These are phyloP conservation scores for Genyomyrus donnyi DNA, from an alignment of 2,113 vertebrate genomes.

Conservation along the genomic window DNA sequence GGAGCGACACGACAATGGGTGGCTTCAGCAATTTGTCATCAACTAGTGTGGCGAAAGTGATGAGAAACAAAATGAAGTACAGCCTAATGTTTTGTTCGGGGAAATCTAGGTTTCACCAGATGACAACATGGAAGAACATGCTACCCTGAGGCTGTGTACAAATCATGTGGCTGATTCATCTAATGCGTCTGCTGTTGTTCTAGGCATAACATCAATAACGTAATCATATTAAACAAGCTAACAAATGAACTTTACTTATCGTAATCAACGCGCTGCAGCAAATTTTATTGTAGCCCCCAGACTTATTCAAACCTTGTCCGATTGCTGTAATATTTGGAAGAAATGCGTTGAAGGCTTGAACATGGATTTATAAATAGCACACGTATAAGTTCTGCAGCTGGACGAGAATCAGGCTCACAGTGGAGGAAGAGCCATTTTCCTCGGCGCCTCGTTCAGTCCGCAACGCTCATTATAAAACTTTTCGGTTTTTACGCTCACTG, in stretches of 20 bases:
- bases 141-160: neutral
- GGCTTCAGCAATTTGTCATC: neutral
- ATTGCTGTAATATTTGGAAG: neutral
- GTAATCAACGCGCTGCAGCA: neutral
- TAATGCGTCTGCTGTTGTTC: neutral
- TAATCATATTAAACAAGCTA: neutral
- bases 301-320: neutral
- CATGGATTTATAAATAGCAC: neutral
- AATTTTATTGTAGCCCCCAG: neutral
- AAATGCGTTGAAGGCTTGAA: neutral
- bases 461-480: neutral
- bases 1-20: neutral
- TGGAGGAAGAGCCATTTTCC: neutral
- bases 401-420: neutral
- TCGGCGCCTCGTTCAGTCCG: neutral
- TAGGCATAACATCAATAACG: neutral
- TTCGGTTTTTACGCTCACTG: neutral
- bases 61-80: neutral
- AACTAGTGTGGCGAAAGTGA: neutral
- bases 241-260: neutral
- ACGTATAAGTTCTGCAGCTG: neutral
- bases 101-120: neutral
- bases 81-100: neutral
- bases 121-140: slow-evolving; percentile 6
- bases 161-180: neutral